Conservation (phyloP, 2,113 vertebrate genomes). For the Beaufortia kweichowensis region DNA sequence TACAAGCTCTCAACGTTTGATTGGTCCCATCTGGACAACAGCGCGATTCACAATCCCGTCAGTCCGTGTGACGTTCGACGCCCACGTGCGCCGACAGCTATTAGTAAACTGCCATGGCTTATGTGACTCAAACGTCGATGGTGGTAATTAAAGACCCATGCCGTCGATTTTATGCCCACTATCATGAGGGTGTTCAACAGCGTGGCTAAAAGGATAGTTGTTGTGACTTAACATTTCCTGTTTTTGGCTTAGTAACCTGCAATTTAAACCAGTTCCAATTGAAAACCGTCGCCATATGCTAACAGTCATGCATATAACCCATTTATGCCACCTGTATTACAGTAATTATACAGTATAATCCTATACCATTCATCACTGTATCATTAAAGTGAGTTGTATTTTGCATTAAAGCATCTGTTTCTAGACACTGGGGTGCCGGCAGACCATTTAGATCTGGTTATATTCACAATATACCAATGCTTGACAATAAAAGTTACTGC, state of each 20-base stretch:
- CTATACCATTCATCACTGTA: too few species aligned
- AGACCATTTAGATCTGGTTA: too few species aligned
- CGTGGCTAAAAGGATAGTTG: neutral
- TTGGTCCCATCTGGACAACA: constrained; percentile 27
- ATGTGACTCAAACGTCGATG: neutral
- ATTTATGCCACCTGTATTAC: too few species aligned
- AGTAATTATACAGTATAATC: too few species aligned
- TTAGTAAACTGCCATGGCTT: neutral
- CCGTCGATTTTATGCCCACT: neutral
- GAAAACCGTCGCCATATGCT: too few species aligned
- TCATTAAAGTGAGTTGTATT: too few species aligned
- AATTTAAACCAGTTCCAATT: too few species aligned
- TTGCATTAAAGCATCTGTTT: too few species aligned
- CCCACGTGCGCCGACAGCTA: constrained; percentile 9
- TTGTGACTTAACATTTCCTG: neutral
- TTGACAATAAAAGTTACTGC: too few species aligned
- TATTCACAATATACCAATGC: neutral
- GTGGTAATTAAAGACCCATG: neutral
- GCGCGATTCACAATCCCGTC: constrained; percentile 12
- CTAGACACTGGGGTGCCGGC: too few species aligned
- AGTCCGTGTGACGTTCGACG: neutral
- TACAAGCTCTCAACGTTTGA: constrained; percentile 24
- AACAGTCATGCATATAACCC: too few species aligned
- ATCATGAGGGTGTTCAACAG: neutral
- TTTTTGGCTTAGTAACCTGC: neutral